Conservation (phyloP, 2,888 invertebrate species). For the Phasia obesa region DNA sequence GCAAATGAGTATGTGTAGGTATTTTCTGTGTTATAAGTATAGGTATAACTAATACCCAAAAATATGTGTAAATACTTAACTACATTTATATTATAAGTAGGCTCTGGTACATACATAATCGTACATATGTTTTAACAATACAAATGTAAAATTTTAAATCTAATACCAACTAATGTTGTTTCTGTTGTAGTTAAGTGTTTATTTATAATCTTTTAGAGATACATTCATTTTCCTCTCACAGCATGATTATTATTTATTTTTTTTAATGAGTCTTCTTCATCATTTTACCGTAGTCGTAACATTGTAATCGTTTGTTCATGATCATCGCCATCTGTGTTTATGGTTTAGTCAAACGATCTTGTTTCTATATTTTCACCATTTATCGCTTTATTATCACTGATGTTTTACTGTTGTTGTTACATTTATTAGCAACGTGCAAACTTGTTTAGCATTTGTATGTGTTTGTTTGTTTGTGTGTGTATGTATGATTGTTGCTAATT, state of each 20-base stretch:
- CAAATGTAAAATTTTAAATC: slow-evolving; percentile 18
- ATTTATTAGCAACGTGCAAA: slow-evolving; percentile 52
- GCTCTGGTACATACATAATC: too few species aligned
- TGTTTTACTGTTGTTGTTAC: slow-evolving; percentile 14
- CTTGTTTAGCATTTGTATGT: too few species aligned
- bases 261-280: neutral
- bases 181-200: neutral
- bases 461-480: neutral
- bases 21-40: too few species aligned
- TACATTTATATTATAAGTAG: too few species aligned
- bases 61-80: too few species aligned
- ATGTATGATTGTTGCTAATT: neutral
- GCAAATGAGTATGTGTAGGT: too few species aligned
- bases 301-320: neutral
- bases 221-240: slow-evolving; percentile 5
- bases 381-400: slow-evolving; percentile 59
- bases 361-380: slow-evolving; percentile 50
- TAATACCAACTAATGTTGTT: slow-evolving; percentile 27
- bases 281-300: neutral
- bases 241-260: slow-evolving; percentile 16
- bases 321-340: slow-evolving; percentile 23
- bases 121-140: too few species aligned
- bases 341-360: slow-evolving; percentile 52
- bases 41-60: too few species aligned
- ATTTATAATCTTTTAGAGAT: slow-evolving; percentile 1